Conservation (phyloP, 30 jellyfish, hydroid and myxozoan genomes). For the Pelagia noctiluca region DNA sequence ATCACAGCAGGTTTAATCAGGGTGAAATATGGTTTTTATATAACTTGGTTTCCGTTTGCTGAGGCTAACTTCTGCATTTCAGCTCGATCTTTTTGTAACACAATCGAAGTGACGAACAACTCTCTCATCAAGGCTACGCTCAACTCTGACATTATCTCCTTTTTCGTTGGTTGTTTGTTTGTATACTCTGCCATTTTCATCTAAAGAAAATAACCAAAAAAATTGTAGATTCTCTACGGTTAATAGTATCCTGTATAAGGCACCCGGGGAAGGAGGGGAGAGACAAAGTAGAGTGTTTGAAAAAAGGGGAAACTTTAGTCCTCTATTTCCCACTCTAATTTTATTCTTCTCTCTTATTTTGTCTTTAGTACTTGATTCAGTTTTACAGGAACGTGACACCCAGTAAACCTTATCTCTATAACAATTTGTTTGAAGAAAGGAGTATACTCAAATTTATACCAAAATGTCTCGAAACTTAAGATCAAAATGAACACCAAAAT, state of each 20-base stretch:
- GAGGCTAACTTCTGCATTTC: slow-evolving; percentile 38
- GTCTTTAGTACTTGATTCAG: too few relatives aligned
- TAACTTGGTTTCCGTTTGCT: too few relatives aligned
- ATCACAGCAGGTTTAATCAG: too few relatives aligned
- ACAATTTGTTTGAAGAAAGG: too few relatives aligned
- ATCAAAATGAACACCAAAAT: too few relatives aligned
- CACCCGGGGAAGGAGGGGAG: background rate
- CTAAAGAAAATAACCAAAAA: slow-evolving; percentile 4
- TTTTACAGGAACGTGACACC: too few relatives aligned
- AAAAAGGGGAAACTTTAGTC: background rate
- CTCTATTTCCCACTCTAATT: background rate
- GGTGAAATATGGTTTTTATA: too few relatives aligned
- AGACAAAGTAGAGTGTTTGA: background rate
- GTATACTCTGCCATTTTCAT: slow-evolving; percentile 22
- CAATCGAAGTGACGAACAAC: slow-evolving; percentile 58
- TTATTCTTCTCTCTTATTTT: too few relatives aligned
- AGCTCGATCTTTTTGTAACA: slow-evolving; percentile 53
- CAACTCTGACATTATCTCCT: slow-evolving; percentile 49
- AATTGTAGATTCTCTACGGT: background rate
- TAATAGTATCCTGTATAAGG: background rate
- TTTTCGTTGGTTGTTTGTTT: slow-evolving; percentile 16
- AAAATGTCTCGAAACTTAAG: too few relatives aligned
- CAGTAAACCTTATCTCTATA: too few relatives aligned
- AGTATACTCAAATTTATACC: too few relatives aligned
- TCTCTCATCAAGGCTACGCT: slow-evolving; percentile 49